phyloP scores from a whole-genome alignment of 2,888 invertebrate genomes.

The Hoplodrina ambigua region DNA sequence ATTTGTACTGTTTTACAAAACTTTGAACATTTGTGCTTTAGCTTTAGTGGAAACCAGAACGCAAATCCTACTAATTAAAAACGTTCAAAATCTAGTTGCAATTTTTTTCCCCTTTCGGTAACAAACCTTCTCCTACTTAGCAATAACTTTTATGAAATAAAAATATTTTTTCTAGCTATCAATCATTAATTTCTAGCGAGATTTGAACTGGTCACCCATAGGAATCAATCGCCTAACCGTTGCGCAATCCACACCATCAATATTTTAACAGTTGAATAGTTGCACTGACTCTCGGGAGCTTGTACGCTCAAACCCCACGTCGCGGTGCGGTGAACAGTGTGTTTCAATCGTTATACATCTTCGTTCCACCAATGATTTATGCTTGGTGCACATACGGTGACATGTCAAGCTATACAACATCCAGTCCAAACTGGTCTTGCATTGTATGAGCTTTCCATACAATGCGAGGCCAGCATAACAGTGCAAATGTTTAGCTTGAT shows the following conservation, averaged over 20 bases:
- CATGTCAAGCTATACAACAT: not conserved
- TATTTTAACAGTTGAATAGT: constrained; percentile 18
- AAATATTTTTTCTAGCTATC: not conserved
- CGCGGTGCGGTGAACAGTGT: not conserved
- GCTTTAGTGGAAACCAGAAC: not conserved
- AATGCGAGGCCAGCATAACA: not conserved
- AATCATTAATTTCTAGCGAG: not conserved
- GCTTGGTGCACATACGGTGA: not conserved
- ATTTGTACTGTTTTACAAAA: constrained; percentile 21
- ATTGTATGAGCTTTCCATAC: no score
- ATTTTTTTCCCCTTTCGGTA: no score
- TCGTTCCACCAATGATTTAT: constrained; percentile 28
- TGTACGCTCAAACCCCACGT: not conserved
- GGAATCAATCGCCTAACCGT: not conserved
- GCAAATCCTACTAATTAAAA: no score
- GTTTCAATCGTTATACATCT: constrained; percentile 19
- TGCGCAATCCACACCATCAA: constrained; percentile 1
- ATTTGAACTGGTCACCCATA: not conserved
- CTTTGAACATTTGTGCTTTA: constrained; percentile 6
- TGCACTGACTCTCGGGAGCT: constrained; percentile 2
- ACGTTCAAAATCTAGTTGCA: no score
- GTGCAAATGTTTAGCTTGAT: not conserved
- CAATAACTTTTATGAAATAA: no score
- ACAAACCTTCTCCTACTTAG: no score
- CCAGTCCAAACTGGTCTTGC: no score